Percentiles rank a stretch among this genome's conserved stretches.
Conservation (phyloP, 2,113 vertebrate genomes). For the Phainopepla nitens region DNA sequence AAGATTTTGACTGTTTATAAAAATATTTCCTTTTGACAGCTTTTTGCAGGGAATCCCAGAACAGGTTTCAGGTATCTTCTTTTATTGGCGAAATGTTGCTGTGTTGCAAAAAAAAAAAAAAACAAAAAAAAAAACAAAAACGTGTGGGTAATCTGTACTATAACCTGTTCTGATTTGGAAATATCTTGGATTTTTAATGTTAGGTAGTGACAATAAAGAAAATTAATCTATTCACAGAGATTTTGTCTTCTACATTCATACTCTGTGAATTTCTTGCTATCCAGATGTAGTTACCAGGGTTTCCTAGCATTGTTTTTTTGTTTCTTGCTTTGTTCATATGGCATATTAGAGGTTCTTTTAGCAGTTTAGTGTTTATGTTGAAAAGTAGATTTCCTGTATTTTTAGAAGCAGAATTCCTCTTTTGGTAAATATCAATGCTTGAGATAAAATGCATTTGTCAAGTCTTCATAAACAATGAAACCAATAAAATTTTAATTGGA, state of each 20-base stretch:
- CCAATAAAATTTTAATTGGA: background rate
- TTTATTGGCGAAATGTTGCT: background rate
- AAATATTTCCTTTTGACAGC: background rate
- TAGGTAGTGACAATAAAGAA: background rate
- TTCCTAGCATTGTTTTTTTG: background rate
- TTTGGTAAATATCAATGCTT: background rate
- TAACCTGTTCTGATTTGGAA: background rate
- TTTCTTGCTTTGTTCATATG: background rate
- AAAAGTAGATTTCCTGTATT: background rate
- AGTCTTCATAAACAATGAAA: conserved; percentile 5
- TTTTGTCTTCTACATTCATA: background rate
- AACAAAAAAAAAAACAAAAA: background rate
- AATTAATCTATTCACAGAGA: background rate
- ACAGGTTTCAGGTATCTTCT: background rate
- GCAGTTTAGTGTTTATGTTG: background rate
- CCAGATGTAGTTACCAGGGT: background rate
- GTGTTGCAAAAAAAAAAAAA: background rate
- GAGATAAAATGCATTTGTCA: conserved; percentile 1
- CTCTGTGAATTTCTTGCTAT: background rate
- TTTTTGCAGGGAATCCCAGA: background rate
- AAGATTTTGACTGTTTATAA: background rate
- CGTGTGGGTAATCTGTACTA: background rate
- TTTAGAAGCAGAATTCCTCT: background rate
- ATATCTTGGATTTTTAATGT: background rate
- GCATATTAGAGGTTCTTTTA: background rate